These are phyloP conservation scores for Hydrozoanthus gracilis DNA, from an alignment of 92 coral and sea anemone species.

Conservation along the genomic window DNA sequence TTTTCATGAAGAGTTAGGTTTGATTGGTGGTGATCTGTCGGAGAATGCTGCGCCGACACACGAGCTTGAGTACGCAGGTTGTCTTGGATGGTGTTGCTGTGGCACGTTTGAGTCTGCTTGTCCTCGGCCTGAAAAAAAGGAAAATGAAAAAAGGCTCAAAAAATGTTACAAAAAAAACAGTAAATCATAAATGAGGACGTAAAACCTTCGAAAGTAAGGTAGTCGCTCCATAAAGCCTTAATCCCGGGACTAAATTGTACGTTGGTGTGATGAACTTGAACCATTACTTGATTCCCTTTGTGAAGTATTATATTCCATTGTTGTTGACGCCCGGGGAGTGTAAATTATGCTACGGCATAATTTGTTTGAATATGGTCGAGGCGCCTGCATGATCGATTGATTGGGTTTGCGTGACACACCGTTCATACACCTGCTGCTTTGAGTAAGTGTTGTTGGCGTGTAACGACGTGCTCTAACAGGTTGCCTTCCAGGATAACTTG, in stretches of 20 bases:
- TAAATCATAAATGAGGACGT: background rate
- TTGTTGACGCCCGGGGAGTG: background rate
- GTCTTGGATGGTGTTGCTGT: background rate
- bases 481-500: background rate
- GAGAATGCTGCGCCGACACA: background rate
- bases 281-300: too few species aligned
- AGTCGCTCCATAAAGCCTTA: background rate
- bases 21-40: background rate
- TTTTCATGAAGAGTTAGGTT: background rate
- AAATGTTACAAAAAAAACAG: too few species aligned
- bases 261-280: background rate
- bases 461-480: slow-evolving; percentile 1
- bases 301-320: too few species aligned
- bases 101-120: background rate
- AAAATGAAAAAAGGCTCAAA: background rate
- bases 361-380: background rate
- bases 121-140: background rate
- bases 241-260: background rate
- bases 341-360: background rate
- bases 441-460: slow-evolving; percentile 1
- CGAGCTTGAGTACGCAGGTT: background rate
- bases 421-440: background rate
- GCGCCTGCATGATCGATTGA: background rate
- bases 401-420: background rate
- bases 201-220: background rate